A percentile compares a stretch with the other conserved stretches of the same genome.
These are phyloP conservation scores for Xenopus borealis DNA, from an alignment of 2,113 vertebrate species.

Conservation along the genomic window DNA sequence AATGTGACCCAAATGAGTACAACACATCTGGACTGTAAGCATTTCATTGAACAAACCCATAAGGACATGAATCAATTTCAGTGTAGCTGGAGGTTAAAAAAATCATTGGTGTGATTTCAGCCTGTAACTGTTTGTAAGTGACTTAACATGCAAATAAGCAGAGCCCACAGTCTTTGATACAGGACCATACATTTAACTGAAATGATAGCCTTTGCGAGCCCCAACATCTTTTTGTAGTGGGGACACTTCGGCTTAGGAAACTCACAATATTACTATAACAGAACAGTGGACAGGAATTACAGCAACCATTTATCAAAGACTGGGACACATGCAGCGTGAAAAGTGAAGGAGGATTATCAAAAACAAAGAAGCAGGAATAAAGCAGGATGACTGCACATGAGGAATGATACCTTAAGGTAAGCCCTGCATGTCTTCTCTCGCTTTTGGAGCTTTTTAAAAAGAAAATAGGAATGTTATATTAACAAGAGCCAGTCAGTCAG, in stretches of 20 bases:
- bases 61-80: no score
- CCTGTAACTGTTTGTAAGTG: no score
- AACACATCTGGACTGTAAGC: no score
- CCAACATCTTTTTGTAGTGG: no score
- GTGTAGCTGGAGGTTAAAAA: no score
- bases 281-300: constrained; percentile 37
- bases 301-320: constrained; percentile 77
- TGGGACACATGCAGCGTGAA: constrained; percentile 72
- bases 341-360: constrained; percentile 66
- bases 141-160: constrained; percentile 61
- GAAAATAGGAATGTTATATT: constrained; percentile 75
- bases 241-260: no score
- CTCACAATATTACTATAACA: no score
- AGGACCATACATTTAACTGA: constrained; percentile 47
- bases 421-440: constrained; percentile 98
- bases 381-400: constrained; percentile 36
- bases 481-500: constrained; percentile 33
- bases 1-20: no score
- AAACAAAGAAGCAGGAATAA: constrained; percentile 47
- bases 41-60: no score
- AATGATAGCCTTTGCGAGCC: no score
- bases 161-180: constrained; percentile 72
- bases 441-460: constrained; percentile 97
- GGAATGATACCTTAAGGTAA: constrained; percentile 97
- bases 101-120: no score